A percentile compares a stretch with the other conserved stretches of the same genome.
phyloP scores from a whole-genome alignment of 2,113 vertebrate species.

The Limanda limanda region DNA sequence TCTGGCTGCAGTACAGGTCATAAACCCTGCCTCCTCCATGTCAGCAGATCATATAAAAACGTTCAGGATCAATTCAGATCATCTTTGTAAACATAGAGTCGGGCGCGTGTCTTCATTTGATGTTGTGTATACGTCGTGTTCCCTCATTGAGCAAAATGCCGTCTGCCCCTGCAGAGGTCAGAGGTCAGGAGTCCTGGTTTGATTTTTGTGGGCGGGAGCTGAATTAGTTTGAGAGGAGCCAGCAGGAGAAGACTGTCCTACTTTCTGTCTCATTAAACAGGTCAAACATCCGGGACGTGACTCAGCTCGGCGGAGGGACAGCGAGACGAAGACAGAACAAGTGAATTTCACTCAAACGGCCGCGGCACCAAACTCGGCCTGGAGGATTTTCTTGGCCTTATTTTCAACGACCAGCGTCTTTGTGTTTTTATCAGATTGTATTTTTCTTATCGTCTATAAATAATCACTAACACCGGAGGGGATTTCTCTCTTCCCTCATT shows the following conservation, averaged over 20 bases:
- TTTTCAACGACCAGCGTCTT: not conserved
- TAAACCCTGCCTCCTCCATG: too few relatives aligned
- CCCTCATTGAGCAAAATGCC: too few relatives aligned
- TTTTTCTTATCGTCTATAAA: constrained; percentile 1
- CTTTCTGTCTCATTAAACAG: constrained; percentile 57
- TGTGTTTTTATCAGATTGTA: not conserved
- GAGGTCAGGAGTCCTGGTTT: too few relatives aligned
- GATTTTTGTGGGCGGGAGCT: not conserved
- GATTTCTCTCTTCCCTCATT: not conserved
- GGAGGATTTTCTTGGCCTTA: constrained; percentile 17
- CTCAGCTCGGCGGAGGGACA: constrained; percentile 5
- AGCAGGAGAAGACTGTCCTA: constrained; percentile 58
- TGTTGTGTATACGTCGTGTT: too few relatives aligned
- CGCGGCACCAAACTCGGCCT: not conserved
- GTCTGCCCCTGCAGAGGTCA: too few relatives aligned
- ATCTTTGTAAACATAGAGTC: too few relatives aligned
- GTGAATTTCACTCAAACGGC: constrained; percentile 9
- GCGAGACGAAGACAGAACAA: not conserved
- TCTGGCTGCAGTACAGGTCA: too few relatives aligned
- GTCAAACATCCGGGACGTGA: constrained; percentile 56
- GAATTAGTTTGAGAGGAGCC: constrained; percentile 41
- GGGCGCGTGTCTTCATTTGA: too few relatives aligned
- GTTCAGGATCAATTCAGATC: too few relatives aligned
- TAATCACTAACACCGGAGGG: not conserved
- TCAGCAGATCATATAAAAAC: too few relatives aligned